Percentiles rank a stretch among this genome's conserved stretches.
Conservation (phyloP, 2,888 invertebrate genomes). For the Nesidiocoris tenuis region DNA sequence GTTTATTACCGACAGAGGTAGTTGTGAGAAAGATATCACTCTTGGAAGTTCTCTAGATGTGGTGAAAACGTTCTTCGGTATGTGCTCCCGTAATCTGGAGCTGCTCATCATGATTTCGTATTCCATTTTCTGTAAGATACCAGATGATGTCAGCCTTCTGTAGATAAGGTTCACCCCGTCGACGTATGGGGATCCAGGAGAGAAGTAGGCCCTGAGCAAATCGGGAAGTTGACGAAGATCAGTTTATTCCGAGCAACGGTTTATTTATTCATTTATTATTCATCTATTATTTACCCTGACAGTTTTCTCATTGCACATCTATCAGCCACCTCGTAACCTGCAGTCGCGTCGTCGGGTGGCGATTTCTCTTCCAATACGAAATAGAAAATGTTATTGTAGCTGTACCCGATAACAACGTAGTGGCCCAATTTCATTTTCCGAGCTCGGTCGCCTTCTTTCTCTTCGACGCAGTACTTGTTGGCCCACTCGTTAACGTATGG, state of each 20-base stretch:
- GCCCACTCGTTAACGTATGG: not conserved
- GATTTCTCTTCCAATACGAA: not conserved
- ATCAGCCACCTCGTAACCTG: conserved; percentile 4
- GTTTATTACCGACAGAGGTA: not conserved
- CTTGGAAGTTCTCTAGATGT: not conserved
- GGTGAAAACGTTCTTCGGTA: not conserved
- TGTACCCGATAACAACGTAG: not conserved
- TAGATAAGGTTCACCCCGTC: conserved; percentile 2
- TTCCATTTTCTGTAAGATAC: conserved; percentile 8
- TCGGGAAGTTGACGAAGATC: not conserved
- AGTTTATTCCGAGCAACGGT: not conserved
- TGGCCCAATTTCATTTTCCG: not conserved
- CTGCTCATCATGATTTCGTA: conserved; percentile 1
- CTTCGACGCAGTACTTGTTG: not conserved
- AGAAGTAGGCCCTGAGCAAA: not conserved
- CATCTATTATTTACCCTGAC: too few relatives aligned
- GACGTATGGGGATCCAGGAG: conserved; percentile 1
- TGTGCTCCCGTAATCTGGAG: not conserved
- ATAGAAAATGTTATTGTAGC: not conserved
- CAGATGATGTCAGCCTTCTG: not conserved
- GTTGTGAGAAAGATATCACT: not conserved
- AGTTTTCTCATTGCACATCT: not conserved
- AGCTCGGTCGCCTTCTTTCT: not conserved
- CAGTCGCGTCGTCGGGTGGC: not conserved
- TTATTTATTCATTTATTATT: too few relatives aligned